Conservation (phyloP, 2,888 invertebrate species). For the Tubulanus polymorphus region DNA sequence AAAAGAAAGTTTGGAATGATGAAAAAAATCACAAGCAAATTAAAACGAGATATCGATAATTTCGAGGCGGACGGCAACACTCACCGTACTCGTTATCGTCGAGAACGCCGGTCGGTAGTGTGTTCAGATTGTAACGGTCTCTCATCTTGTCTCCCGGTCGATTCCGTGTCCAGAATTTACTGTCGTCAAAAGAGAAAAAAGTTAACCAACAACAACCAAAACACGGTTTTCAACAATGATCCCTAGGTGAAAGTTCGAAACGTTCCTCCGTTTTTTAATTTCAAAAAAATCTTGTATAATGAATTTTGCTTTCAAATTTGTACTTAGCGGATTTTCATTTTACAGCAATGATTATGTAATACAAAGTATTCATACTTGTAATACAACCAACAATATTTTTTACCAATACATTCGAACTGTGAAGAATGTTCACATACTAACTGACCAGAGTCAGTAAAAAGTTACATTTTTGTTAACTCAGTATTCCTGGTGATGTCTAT, state of each 20-base stretch:
- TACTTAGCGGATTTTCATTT: not conserved
- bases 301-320: no score
- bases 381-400: no score
- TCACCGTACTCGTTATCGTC: conserved; percentile 39
- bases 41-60: not conserved
- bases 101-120: conserved; percentile 71
- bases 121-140: conserved; percentile 89
- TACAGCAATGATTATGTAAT: not conserved
- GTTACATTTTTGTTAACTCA: no score
- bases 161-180: conserved; percentile 98
- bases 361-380: no score
- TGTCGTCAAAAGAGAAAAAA: conserved; percentile 22
- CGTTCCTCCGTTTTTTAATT: not conserved
- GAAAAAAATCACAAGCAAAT: not conserved
- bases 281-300: no score
- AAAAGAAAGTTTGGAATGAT: not conserved
- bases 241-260: not conserved
- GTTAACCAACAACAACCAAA: not conserved
- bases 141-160: conserved; percentile 94
- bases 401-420: no score
- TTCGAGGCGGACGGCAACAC: not conserved
- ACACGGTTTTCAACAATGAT: not conserved
- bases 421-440: no score
- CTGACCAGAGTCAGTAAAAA: no score
- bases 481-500: no score